phyloP scores from a whole-genome alignment of 2,797 vertebrate species.

The Sphenopsis melanotis region DNA sequence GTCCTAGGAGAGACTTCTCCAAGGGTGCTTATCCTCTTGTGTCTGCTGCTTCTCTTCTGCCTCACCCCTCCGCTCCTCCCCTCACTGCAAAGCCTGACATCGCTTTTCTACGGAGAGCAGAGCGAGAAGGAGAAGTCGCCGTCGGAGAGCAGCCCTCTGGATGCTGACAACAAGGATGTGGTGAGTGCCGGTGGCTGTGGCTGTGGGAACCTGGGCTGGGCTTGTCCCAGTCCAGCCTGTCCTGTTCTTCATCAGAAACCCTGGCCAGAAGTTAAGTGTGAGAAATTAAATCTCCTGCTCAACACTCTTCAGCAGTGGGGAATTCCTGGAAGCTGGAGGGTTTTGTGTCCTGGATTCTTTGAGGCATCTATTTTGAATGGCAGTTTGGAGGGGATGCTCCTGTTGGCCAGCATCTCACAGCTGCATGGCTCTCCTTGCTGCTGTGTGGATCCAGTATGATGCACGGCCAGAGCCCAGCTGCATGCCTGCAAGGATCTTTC shows the following conservation, averaged over 20 bases:
- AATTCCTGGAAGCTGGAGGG: not conserved
- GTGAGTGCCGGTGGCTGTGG: slow-evolving; percentile 63
- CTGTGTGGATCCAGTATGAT: not conserved
- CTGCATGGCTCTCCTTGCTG: not conserved
- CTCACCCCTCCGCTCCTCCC: not conserved
- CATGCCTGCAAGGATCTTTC: not conserved
- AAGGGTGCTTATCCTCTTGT: not conserved
- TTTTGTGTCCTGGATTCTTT: not conserved
- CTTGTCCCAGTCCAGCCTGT: not conserved
- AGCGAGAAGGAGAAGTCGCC: slow-evolving; percentile 97
- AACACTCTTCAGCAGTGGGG: not conserved
- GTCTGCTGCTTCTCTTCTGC: not conserved
- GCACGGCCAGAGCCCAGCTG: not conserved
- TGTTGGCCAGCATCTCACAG: accelerated
- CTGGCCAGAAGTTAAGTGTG: not conserved
- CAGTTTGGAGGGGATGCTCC: not conserved
- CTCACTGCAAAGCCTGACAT: slow-evolving; percentile 82
- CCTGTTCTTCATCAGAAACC: not conserved
- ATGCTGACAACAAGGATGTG: slow-evolving; percentile 87
- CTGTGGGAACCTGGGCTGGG: not conserved
- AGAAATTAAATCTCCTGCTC: not conserved
- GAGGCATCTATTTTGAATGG: not conserved
- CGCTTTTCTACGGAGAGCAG: slow-evolving; percentile 93
- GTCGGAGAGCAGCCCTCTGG: slow-evolving; percentile 87
- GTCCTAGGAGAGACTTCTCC: not conserved